These are phyloP conservation scores for Polietes domitor DNA, from an alignment of 2,888 invertebrate genomes.

Conservation along the genomic window DNA sequence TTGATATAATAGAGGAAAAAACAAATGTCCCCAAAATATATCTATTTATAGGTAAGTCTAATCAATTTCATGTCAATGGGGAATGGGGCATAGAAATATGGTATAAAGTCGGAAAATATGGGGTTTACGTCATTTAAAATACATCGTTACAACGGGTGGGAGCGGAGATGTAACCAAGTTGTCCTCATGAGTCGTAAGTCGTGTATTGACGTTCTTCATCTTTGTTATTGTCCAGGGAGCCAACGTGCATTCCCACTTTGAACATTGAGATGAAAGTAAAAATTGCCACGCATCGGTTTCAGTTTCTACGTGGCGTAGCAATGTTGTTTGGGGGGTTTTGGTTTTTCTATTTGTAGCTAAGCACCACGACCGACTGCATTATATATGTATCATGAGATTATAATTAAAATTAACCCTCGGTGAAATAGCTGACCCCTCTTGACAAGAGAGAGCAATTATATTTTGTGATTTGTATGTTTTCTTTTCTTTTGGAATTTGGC, in stretches of 20 bases:
- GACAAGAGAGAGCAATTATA: background rate
- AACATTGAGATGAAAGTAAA: conserved; percentile 40
- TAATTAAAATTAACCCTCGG: conserved; percentile 20
- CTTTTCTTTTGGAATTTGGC: background rate
- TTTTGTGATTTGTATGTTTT: background rate
- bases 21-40: conserved; percentile 89
- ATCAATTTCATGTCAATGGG: no score
- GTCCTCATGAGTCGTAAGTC: background rate
- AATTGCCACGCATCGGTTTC: conserved; percentile 55
- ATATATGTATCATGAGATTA: conserved; percentile 20
- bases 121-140: conserved; percentile 42
- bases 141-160: background rate
- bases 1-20: conserved; percentile 86
- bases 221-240: background rate
- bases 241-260: background rate
- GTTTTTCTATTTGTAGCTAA: background rate
- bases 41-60: conserved; percentile 88
- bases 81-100: background rate
- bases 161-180: background rate
- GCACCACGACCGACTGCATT: background rate
- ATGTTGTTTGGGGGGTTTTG: background rate
- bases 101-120: background rate
- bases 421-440: conserved; percentile 2
- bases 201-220: no score
- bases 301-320: conserved; percentile 68